phyloP scores from a whole-genome alignment of 2,888 invertebrate species.

The Arctia plantaginis region DNA sequence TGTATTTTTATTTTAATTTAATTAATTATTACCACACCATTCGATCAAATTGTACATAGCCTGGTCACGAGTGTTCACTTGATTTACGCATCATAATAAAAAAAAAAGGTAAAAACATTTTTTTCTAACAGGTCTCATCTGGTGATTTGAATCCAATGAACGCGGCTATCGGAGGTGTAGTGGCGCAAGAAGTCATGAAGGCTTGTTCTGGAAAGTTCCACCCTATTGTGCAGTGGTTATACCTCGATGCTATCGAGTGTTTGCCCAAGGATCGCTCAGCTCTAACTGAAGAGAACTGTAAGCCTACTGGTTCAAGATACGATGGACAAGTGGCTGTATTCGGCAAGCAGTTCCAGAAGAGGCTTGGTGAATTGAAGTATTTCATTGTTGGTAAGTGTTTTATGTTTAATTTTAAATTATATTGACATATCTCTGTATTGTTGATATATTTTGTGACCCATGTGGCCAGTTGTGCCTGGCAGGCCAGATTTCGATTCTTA shows the following conservation, averaged over 20 bases:
- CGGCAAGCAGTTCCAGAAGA: constrained; percentile 95
- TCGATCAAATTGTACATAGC: no score
- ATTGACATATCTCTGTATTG: no score
- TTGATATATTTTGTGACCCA: no score
- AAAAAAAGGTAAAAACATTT: background rate
- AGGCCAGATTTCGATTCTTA: no score
- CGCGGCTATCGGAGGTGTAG: constrained; percentile 97
- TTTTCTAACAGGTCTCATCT: constrained; percentile 82
- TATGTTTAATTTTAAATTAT: background rate
- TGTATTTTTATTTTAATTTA: no score
- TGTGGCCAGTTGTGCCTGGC: no score
- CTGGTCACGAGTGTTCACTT: no score
- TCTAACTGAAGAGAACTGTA: constrained; percentile 91
- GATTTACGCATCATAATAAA: background rate
- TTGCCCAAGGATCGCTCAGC: constrained; percentile 89
- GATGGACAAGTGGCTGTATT: constrained; percentile 98
- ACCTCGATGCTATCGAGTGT: constrained; percentile 98
- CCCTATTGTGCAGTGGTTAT: constrained; percentile 97
- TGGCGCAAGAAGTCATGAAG: constrained; percentile 99
- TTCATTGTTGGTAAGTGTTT: constrained; percentile 88
- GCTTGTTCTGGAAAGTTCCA: constrained; percentile 98
- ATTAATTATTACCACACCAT: no score
- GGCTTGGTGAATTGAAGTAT: constrained; percentile 92
- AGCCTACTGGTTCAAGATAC: constrained; percentile 90
- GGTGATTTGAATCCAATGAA: constrained; percentile 96